These are phyloP conservation scores for Heliornis fulica DNA, from an alignment of 2,113 vertebrate species.

Conservation along the genomic window DNA sequence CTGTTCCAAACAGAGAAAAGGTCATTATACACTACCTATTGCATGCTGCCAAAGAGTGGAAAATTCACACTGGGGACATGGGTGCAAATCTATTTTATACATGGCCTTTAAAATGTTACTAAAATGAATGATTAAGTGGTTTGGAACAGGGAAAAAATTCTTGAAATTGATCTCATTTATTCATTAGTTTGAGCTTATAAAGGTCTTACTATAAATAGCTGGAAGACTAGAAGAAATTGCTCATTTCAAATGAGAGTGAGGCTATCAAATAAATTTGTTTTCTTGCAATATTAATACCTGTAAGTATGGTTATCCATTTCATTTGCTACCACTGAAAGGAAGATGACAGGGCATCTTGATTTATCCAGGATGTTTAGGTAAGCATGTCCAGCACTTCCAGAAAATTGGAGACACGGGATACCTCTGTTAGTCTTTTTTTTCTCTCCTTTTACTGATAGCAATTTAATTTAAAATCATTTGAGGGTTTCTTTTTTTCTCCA, in stretches of 20 bases:
- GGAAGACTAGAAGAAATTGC: conserved; percentile 65
- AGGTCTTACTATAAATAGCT: conserved; percentile 81
- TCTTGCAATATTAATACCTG: conserved; percentile 51
- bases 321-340: neutral
- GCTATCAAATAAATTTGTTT: conserved; percentile 60
- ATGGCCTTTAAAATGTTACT: conserved; percentile 81
- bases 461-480: neutral
- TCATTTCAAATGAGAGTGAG: conserved; percentile 64
- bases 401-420: neutral
- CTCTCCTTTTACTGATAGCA: neutral
- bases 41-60: conserved; percentile 75
- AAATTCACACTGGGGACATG: conserved; percentile 77
- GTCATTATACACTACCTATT: conserved; percentile 77
- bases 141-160: conserved; percentile 72
- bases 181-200: conserved; percentile 81
- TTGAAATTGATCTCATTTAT: conserved; percentile 81
- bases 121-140: conserved; percentile 81
- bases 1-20: conserved; percentile 84
- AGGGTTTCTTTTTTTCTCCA: neutral
- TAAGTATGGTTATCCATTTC: conserved; percentile 6
- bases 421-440: neutral
- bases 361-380: neutral
- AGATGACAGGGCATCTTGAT: neutral
- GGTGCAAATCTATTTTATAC: conserved; percentile 81
- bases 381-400: neutral